Percentiles rank a stretch among this genome's conserved stretches.
These are phyloP conservation scores for Stictonetta naevosa DNA, from an alignment of 2,113 vertebrate genomes.

Conservation along the genomic window DNA sequence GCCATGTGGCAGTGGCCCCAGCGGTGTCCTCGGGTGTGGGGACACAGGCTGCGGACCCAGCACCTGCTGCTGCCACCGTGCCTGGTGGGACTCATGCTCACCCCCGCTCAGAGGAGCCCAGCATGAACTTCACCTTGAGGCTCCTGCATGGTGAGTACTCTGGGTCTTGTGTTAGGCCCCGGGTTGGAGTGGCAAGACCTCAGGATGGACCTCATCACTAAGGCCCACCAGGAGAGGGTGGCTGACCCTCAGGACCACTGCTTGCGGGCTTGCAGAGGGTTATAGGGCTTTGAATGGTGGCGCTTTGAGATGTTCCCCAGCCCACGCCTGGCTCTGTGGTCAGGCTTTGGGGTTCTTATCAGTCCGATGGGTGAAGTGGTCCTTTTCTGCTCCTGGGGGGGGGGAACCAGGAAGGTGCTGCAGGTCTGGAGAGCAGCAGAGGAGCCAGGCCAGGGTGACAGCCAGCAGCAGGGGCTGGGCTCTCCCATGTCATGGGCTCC, in stretches of 20 bases:
- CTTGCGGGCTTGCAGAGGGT: fast-evolving
- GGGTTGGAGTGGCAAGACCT: fast-evolving
- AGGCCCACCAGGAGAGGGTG: background rate
- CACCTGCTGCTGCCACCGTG: fast-evolving
- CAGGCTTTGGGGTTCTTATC: background rate
- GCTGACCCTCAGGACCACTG: background rate
- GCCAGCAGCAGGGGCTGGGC: background rate
- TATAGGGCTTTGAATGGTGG: background rate
- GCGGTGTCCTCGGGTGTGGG: background rate
- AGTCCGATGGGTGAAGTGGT: background rate
- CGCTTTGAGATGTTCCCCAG: background rate
- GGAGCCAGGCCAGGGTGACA: background rate
- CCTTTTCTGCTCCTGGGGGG: fast-evolving
- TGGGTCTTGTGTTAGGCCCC: background rate
- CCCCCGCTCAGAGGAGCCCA: fast-evolving
- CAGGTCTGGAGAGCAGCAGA: background rate
- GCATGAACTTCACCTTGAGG: constrained; percentile 32
- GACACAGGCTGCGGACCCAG: background rate
- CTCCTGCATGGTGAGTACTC: constrained; percentile 34
- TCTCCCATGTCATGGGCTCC: background rate
- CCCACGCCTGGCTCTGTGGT: background rate
- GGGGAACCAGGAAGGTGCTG: background rate
- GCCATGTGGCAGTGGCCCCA: fast-evolving
- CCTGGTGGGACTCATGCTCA: background rate
- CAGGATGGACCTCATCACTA: background rate